Base-by-base conservation (phyloP, 2,797 vertebrate species). In the Columba guinea region DNA sequence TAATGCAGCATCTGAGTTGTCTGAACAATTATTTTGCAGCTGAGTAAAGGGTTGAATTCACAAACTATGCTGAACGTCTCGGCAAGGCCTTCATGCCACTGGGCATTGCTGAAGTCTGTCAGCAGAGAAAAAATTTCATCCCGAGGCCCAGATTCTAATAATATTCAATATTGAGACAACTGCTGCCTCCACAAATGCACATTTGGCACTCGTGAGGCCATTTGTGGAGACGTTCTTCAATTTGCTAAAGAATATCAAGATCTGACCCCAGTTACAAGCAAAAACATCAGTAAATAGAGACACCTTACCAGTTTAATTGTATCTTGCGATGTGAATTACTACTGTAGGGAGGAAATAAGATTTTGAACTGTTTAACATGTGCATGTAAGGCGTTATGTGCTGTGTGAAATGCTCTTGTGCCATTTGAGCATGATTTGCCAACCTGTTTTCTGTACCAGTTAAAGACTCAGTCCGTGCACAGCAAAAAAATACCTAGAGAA, bases 1-100 rank as follows among this genome's bases (percentile, higher is more conserved):
- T 74, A 60, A 87, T 62, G 90, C 79, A 83, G 87, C 87, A 22
- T 44, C 62, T 87, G 84, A 96, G 75, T 91, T 90, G 74, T 34
- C 83, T 46, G 69, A 73, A 64, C 83, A 84, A 84, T 92, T 92
- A 69, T 63, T 90, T 79, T 28, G 21, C 39, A 41, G 1, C 39
- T 49, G 56, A 21, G 14, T 15, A 15, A 88, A 44, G 74, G 49
- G 53, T 30, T 27, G 79, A 58, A 84, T 51, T 88, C 63, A 49
- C 41, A 51, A 71, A 55, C 27, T 30, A 27, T 1, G 7, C 74
- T 39, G 16, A 60, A 71, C 7, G 22, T 39, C 39, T 85, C 48
- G 52, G 20, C 0, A 12, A 56, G 76, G 70, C 62, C 84, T 62
- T 74, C 62, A 22, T 68, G 22, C 9, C 27, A 5, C 62, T 68